Evolutionary conservation across 2,113 vertebrate species (phyloP), one percentile per base, ranked within the genome.

Genomic region (Colinus virginianus): DNA sequence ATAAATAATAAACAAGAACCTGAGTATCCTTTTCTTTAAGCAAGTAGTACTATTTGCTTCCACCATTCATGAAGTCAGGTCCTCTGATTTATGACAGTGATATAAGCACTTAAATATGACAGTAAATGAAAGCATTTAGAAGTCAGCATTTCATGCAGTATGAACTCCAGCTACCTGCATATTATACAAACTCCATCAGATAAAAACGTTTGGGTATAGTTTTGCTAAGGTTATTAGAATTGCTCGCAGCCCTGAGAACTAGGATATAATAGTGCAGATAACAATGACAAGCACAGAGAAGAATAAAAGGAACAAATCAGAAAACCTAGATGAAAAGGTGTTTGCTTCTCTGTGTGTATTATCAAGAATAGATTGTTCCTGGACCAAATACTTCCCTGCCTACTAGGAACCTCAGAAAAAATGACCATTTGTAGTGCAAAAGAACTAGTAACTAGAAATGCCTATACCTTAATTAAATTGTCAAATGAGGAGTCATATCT

Each of bases 1-100:
- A 62, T 68, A 80, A 92, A 85, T 63, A 78, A 86, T 40, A 87
- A 94, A 87, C 53, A 80, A 76, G 55, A 69, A 68, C 43, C 53
- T 78, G 61, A 94, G 49, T 78, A 75, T 66, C 80, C 19, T 48
- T 84, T 81, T 67, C 34, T 89, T 91, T 53, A 86, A 80, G 38
- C 45, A 88, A 88, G 17, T 22, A 62, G 58, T 58, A 45, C 46
- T 90, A 16, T 86, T 88, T 86, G 75, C 40, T 74, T 71, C 83
- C 86, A 13, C 34, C 26, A 30, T 26, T 81, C 66, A 46, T 64
- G 69, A 56, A 1, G 6, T 16, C 68, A 53, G 48, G 61, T 61
- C 63, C 36, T 8, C 25, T 87, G 51, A 45, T 87, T 78, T 79
- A 28, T 61, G 34, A 68, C 30, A 64, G 40, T 17, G 25, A 68